Base-by-base conservation (phyloP, 2,888 invertebrate genomes). In the Cryptus armator region DNA sequence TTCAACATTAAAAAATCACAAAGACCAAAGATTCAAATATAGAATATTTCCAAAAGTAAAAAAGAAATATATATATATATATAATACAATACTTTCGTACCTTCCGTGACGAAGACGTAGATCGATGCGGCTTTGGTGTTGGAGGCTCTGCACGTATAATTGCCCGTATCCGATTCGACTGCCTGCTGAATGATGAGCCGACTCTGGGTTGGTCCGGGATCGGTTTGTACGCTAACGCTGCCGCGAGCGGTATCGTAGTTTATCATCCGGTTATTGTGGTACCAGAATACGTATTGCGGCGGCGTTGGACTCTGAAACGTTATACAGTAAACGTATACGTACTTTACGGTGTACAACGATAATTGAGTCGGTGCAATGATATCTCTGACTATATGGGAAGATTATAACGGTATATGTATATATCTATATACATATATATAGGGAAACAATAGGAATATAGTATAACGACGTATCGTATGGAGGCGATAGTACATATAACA, bases 281-380 rank as follows among this genome's bases (percentile, higher is more conserved):
- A 98, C 98, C 98, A 98, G 95, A 98, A 98, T 93, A 98, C 98
- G 95, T 98, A 98, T 94, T 98, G 98, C 88, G 98, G 98, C 89
- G 98, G 98, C 92, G 97, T 97, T 78, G 98, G 98, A 94, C 98
- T 98, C 97, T 98, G 95, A 3, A 96, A 95, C 89, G 67, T 82
- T 75, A 76, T 62, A 62, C 62, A 44, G 68, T 44, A 24, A 37
- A 59, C 46, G 14, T 37, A 19, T 37, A 32, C 16, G 37, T 66
- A 44, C 37, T 75, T 53, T 46, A 67, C 19, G 59, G 67, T 19
- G 70, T 12, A 59, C 71, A 77, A 81, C 71, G 80, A 80, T 81
- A 84, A 84, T 81, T 84, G 71, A 81, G 76, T 70, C 70, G 75
- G 62, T 80, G 62, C 64, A 83, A 75, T 75, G 70, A 53, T 77